phyloP scores from a whole-genome alignment of 2,888 invertebrate species.

The Amphimallon solstitiale region DNA sequence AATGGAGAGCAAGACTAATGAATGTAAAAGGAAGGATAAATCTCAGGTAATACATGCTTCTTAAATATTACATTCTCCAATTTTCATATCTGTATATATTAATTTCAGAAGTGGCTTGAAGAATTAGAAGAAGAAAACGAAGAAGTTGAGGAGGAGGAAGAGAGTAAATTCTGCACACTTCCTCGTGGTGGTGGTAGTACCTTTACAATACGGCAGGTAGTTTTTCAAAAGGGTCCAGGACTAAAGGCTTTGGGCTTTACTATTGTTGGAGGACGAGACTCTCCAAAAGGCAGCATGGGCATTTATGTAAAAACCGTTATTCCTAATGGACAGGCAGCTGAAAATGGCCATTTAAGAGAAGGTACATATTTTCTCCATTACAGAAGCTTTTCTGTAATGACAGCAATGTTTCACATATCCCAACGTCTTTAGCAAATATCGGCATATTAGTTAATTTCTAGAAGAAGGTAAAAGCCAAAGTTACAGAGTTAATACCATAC shows the following conservation, averaged over 20 bases:
- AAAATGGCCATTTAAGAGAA: slow-evolving; percentile 83
- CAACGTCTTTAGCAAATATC: too few species aligned
- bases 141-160: slow-evolving; percentile 64
- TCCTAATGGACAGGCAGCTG: slow-evolving; percentile 83
- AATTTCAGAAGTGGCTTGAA: slow-evolving; percentile 51
- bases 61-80: neutral
- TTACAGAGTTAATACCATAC: too few species aligned
- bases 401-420: too few species aligned
- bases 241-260: slow-evolving; percentile 90
- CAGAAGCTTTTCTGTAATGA: too few species aligned
- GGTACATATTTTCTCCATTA: slow-evolving; percentile 69
- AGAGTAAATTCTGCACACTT: slow-evolving; percentile 77
- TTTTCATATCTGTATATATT: neutral
- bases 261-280: slow-evolving; percentile 88
- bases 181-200: slow-evolving; percentile 69
- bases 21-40: slow-evolving; percentile 1
- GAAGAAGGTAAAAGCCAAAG: too few species aligned
- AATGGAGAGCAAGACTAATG: neutral
- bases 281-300: slow-evolving; percentile 84
- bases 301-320: slow-evolving; percentile 89
- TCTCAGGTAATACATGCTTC: slow-evolving; percentile 10
- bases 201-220: slow-evolving; percentile 70
- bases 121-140: slow-evolving; percentile 60
- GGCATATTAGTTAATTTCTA: too few species aligned
- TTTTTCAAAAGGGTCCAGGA: slow-evolving; percentile 82